These are phyloP conservation scores for Morpho helenor DNA, from an alignment of 2,888 invertebrate species.

Conservation along the genomic window DNA sequence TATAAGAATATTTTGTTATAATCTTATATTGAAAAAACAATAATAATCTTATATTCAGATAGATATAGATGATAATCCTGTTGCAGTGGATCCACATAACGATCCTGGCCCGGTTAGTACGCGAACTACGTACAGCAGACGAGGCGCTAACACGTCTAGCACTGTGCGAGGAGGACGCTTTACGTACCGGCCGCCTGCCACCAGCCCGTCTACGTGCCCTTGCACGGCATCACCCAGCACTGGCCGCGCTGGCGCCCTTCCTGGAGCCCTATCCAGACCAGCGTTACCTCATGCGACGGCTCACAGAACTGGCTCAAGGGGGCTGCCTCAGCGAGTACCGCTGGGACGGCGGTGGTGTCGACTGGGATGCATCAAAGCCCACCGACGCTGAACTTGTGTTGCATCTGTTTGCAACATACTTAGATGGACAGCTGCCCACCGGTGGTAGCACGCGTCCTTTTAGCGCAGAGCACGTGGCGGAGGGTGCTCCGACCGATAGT, in stretches of 20 bases:
- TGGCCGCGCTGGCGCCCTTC: constrained; percentile 82
- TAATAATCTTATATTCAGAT: no score
- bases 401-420: constrained; percentile 90
- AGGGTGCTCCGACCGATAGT: constrained; percentile 62
- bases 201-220: constrained; percentile 77
- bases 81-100: constrained; percentile 91
- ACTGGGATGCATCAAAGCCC: constrained; percentile 90
- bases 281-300: constrained; percentile 88
- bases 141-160: constrained; percentile 83
- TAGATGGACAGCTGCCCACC: constrained; percentile 87
- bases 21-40: no score
- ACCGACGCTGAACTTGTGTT: constrained; percentile 93
- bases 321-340: constrained; percentile 93
- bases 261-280: constrained; percentile 87
- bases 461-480: constrained; percentile 47
- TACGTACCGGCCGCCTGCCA: constrained; percentile 32
- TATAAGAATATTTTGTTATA: no score
- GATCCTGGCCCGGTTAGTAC: constrained; percentile 85
- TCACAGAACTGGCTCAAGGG: constrained; percentile 85
- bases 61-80: not conserved
- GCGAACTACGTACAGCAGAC: constrained; percentile 86
- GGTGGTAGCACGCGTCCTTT: constrained; percentile 49
- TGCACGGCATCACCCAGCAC: constrained; percentile 42
- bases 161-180: constrained; percentile 77
- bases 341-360: constrained; percentile 91